These are phyloP conservation scores for Pherbina coryleti DNA, from an alignment of 2,888 invertebrate genomes.

Conservation along the genomic window DNA sequence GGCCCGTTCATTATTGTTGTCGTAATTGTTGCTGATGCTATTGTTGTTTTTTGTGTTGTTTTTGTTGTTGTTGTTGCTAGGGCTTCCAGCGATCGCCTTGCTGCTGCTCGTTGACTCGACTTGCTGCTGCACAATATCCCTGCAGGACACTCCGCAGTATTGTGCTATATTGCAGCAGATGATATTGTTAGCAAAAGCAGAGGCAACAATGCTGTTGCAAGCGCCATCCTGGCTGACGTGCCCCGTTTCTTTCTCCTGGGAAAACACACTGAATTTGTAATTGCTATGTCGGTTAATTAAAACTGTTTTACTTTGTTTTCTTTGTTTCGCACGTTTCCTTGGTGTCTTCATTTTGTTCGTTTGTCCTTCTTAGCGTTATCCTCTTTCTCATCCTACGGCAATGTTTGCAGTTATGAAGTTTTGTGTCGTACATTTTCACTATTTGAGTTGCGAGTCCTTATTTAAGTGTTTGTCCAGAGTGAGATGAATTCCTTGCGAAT, in stretches of 20 bases:
- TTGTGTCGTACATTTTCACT: conserved; percentile 46
- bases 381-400: conserved; percentile 40
- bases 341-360: conserved; percentile 39
- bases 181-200: conserved; percentile 30
- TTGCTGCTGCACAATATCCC: neutral
- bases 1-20: conserved; percentile 14
- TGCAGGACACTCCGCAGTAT: conserved; percentile 9
- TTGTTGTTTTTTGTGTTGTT: conserved; percentile 20
- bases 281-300: conserved; percentile 66
- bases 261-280: conserved; percentile 63
- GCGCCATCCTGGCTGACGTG: conserved; percentile 14
- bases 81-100: neutral
- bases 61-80: conserved; percentile 26
- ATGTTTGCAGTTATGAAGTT: conserved; percentile 52
- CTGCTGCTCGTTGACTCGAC: conserved; percentile 5
- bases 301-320: conserved; percentile 60
- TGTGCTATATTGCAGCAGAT: conserved; percentile 9
- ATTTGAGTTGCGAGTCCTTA: conserved; percentile 33
- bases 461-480: conserved; percentile 19
- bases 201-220: conserved; percentile 5
- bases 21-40: conserved; percentile 18
- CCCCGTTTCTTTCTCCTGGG: conserved; percentile 44
- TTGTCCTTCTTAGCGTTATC: conserved; percentile 52
- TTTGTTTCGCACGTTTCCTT: conserved; percentile 23
- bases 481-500: neutral